Evolutionary conservation across 2,888 invertebrate species (phyloP).

Genomic region (Nephrotoma flavescens): DNA sequence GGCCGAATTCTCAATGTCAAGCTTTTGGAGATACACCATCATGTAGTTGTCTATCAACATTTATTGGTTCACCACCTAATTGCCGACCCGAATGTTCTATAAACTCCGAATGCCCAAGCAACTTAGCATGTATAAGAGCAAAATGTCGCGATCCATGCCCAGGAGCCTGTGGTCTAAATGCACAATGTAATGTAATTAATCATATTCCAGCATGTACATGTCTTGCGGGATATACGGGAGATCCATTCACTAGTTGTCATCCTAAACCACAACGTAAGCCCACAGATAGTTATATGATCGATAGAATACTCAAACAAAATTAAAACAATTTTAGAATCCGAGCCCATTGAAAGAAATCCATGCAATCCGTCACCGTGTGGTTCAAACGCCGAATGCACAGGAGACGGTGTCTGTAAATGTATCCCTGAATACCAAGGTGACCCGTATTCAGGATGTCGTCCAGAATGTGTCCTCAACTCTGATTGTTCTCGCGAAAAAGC

Average conservation of each 20-base stretch:
- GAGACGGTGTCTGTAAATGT: slow-evolving; percentile 54
- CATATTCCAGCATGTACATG: slow-evolving; percentile 68
- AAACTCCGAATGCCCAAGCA: slow-evolving; percentile 50
- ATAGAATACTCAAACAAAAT: background rate
- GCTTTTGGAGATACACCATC: slow-evolving; percentile 39
- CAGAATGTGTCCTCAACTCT: slow-evolving; percentile 58
- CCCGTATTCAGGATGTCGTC: slow-evolving; percentile 60
- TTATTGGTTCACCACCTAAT: slow-evolving; percentile 49
- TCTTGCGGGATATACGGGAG: slow-evolving; percentile 56
- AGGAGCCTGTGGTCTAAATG: slow-evolving; percentile 47
- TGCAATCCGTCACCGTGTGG: slow-evolving; percentile 38
- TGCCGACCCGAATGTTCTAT: slow-evolving; percentile 52
- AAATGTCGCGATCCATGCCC: slow-evolving; percentile 53
- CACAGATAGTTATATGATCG: background rate
- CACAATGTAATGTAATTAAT: slow-evolving; percentile 42
- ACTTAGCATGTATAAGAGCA: slow-evolving; percentile 47
- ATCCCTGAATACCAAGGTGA: slow-evolving; percentile 59
- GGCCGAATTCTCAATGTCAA: slow-evolving; percentile 44
- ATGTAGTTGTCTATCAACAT: slow-evolving; percentile 43
- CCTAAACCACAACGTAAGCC: slow-evolving; percentile 33
- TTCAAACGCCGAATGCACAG: slow-evolving; percentile 28
- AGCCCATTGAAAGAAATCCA: slow-evolving; percentile 25
- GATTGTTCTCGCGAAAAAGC: slow-evolving; percentile 55
- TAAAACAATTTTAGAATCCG: slow-evolving; percentile 9
- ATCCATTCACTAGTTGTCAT: slow-evolving; percentile 58